Percentiles rank a stretch among this genome's conserved stretches.
phyloP scores from a whole-genome alignment of 2,113 vertebrate genomes.

The Noturus placidus region DNA sequence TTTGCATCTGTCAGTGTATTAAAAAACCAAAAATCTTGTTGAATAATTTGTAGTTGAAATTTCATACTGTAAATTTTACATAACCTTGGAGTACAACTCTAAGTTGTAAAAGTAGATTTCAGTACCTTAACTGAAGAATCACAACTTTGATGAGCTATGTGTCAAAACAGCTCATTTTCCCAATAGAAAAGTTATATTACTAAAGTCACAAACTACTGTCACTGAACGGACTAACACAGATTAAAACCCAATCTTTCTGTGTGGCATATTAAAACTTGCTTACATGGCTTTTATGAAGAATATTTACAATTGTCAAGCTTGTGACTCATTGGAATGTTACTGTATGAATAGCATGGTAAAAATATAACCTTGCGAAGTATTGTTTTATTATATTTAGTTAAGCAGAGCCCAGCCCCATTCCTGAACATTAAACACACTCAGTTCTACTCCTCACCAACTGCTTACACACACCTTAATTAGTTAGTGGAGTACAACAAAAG shows the following conservation, averaged over 20 bases:
- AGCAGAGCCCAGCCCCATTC: not conserved
- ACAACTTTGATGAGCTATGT: not conserved
- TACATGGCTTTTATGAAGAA: not conserved
- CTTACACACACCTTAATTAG: not conserved
- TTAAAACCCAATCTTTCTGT: not conserved
- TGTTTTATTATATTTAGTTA: not conserved
- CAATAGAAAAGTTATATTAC: not conserved
- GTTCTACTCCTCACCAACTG: not conserved
- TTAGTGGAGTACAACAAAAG: not conserved
- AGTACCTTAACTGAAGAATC: not conserved
- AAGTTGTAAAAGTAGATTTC: not conserved
- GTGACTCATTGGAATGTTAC: not conserved
- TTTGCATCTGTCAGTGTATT: not conserved
- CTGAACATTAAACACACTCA: not conserved
- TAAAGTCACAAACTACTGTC: not conserved
- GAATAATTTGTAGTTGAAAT: not conserved
- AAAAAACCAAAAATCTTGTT: not conserved
- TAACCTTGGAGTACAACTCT: not conserved
- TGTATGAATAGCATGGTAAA: not conserved
- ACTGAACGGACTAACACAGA: not conserved
- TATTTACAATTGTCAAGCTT: not conserved
- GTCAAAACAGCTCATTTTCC: not conserved
- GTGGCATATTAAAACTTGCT: not conserved
- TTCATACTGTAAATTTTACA: not conserved
- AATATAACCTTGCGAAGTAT: not conserved